These are phyloP conservation scores for Bambusicola thoracicus DNA, from an alignment of 2,113 vertebrate species.

Conservation along the genomic window DNA sequence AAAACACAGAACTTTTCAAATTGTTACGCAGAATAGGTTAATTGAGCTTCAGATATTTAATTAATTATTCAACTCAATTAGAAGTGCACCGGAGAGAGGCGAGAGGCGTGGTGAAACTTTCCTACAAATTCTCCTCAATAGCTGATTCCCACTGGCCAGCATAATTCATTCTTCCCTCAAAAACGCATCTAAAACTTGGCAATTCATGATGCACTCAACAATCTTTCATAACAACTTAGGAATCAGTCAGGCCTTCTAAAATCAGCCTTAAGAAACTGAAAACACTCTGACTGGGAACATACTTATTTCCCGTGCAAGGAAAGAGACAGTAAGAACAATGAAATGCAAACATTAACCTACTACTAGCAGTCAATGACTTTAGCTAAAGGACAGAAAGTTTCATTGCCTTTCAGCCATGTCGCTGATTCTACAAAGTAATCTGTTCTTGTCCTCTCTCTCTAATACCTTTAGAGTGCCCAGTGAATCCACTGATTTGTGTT, in stretches of 20 bases:
- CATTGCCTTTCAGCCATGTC: rapidly evolving
- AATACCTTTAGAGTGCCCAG: not conserved
- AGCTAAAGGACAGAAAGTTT: not conserved
- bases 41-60: conserved; percentile 62
- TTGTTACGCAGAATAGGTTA: conserved; percentile 61
- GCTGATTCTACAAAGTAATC: not conserved
- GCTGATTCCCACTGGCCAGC: not conserved
- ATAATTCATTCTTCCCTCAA: conserved; percentile 26
- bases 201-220: conserved; percentile 18
- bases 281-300: not conserved
- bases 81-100: conserved; percentile 35
- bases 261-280: not conserved
- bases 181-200: conserved; percentile 19
- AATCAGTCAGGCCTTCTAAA: not conserved
- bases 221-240: not conserved
- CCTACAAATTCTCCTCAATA: conserved; percentile 22
- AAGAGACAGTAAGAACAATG: not conserved
- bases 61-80: conserved; percentile 69
- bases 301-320: not conserved
- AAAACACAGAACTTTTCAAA: conserved; percentile 74
- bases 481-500: not conserved
- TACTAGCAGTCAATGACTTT: not conserved
- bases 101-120: not conserved
- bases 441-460: not conserved
- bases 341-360: not conserved